Percentiles rank a stretch among this genome's conserved stretches.
Evolutionary conservation across 1,140 invertebrate genomes (phyloP).

Genomic region (Papilio dardanus): DNA sequence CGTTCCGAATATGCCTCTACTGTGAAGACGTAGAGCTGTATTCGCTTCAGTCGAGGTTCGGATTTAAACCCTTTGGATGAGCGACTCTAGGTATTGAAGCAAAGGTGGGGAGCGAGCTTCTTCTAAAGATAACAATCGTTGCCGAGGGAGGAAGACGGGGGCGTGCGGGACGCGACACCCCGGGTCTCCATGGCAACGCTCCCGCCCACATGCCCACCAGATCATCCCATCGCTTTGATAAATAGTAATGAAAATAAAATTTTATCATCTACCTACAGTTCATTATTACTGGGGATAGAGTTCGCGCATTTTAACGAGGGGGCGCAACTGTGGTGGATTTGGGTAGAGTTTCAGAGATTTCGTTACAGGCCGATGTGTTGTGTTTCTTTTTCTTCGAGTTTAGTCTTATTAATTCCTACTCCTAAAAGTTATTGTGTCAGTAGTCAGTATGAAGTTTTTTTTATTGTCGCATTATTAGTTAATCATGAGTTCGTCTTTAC

Average conservation of each 20-base stretch:
- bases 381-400: slow-evolving; percentile 1
- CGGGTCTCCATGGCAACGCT: slow-evolving; percentile 66
- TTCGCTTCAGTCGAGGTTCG: slow-evolving; percentile 26
- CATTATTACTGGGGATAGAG: slow-evolving; percentile 70
- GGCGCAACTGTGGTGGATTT: slow-evolving; percentile 15
- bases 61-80: slow-evolving; percentile 75
- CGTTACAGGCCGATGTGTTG: background rate
- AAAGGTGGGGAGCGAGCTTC: slow-evolving; percentile 69
- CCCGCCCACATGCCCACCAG: slow-evolving; percentile 64
- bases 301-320: slow-evolving; percentile 63
- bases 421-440: no score
- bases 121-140: slow-evolving; percentile 76
- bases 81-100: slow-evolving; percentile 68
- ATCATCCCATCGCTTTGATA: slow-evolving; percentile 71
- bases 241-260: slow-evolving; percentile 79
- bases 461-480: no score
- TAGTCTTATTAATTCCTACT: background rate
- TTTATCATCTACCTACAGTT: slow-evolving; percentile 76
- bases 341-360: background rate
- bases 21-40: slow-evolving; percentile 33
- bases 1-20: slow-evolving; percentile 38
- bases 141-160: slow-evolving; percentile 66
- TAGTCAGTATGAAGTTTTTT: no score
- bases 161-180: slow-evolving; percentile 68
- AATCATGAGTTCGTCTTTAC: no score